These are phyloP conservation scores for Amblyopsis rosae DNA, from an alignment of 2,113 vertebrate genomes.

Conservation along the genomic window DNA sequence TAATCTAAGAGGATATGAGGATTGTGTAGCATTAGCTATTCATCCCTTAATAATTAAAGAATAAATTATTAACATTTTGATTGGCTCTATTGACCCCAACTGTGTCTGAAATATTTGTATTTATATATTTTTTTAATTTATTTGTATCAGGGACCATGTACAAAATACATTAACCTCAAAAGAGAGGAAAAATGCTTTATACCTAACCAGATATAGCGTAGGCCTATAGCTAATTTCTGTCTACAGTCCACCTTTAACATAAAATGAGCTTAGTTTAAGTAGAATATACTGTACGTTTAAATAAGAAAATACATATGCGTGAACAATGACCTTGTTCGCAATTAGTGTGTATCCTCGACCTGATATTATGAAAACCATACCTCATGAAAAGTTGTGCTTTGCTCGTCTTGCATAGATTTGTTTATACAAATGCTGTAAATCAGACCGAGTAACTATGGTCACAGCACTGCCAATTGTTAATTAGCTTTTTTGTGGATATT, in stretches of 20 bases:
- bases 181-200: too few species aligned
- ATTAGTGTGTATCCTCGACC: too few species aligned
- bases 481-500: neutral
- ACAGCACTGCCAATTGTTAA: neutral
- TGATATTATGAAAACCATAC: neutral
- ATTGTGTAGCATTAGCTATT: neutral
- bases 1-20: slow-evolving; percentile 4
- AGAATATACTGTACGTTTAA: neutral
- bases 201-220: too few species aligned
- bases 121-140: too few species aligned
- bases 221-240: too few species aligned
- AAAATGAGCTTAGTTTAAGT: too few species aligned
- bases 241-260: too few species aligned
- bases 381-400: neutral
- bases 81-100: neutral
- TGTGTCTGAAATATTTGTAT: neutral
- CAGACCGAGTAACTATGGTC: neutral
- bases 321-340: neutral
- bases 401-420: slow-evolving; percentile 2
- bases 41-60: neutral
- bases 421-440: neutral
- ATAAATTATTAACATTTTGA: neutral
- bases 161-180: too few species aligned
- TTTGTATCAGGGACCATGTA: too few species aligned
- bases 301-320: slow-evolving; percentile 24